Evolutionary conservation across 2,113 vertebrate genomes (phyloP).

Genomic region (Lucifuga dentata): DNA sequence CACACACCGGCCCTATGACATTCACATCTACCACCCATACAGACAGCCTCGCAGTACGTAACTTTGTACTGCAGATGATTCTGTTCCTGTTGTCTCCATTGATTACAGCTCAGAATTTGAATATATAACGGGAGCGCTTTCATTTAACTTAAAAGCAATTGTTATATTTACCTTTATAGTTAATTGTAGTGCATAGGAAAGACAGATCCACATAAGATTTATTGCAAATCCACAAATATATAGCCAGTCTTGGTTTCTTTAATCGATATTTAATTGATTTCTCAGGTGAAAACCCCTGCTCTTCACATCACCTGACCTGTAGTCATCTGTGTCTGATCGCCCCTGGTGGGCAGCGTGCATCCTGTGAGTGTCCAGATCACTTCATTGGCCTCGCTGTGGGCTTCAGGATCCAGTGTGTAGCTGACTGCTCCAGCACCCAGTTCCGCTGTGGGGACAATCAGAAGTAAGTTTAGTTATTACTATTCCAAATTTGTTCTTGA

Average conservation of each 20-base stretch:
- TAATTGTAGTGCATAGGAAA: no score
- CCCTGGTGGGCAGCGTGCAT: conserved; percentile 66
- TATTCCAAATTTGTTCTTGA: no score
- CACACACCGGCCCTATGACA: conserved; percentile 78
- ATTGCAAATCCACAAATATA: no score
- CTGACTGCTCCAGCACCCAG: conserved; percentile 82
- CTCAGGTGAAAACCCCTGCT: conserved; percentile 78
- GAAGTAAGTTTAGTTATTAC: conserved; percentile 74
- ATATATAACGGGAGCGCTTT: no score
- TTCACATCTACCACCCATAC: conserved; percentile 79
- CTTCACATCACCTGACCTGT: conserved; percentile 70
- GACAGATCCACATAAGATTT: no score
- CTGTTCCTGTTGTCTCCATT: not conserved
- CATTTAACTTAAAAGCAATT: no score
- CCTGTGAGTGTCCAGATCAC: conserved; percentile 79
- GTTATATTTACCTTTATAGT: no score
- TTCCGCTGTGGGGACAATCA: conserved; percentile 83
- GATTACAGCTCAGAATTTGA: not conserved
- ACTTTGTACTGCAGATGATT: not conserved
- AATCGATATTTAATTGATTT: not conserved
- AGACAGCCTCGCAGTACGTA: conserved; percentile 74
- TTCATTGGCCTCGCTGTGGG: conserved; percentile 71
- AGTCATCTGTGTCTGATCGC: conserved; percentile 81
- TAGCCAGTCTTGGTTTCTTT: not conserved
- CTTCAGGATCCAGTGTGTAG: conserved; percentile 77